phyloP scores from a whole-genome alignment of 2,888 invertebrate genomes.

The Standfussiana lucernea region DNA sequence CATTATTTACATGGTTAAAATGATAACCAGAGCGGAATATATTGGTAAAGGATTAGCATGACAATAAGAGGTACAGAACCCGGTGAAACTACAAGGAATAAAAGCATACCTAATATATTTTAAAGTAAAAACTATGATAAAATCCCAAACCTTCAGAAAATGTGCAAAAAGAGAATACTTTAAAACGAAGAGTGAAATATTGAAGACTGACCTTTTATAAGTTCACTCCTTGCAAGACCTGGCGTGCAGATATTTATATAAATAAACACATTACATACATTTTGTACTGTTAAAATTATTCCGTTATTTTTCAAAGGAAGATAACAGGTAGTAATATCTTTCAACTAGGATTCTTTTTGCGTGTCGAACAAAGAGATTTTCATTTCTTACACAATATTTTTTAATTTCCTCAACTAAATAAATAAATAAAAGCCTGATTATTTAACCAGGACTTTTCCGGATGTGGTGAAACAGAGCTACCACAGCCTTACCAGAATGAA shows the following conservation, averaged over 20 bases:
- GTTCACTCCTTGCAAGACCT: slow-evolving; percentile 51
- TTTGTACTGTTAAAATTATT: slow-evolving; percentile 4
- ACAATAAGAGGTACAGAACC: not conserved
- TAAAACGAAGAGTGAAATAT: not conserved
- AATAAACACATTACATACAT: slow-evolving; percentile 12
- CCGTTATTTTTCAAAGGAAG: slow-evolving; percentile 12
- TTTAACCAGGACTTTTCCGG: not conserved
- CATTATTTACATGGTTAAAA: not conserved
- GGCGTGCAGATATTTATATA: slow-evolving; percentile 35
- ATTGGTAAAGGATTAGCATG: not conserved
- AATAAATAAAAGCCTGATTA: not conserved
- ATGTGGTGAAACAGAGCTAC: not conserved
- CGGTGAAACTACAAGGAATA: not conserved
- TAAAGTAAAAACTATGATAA: not conserved
- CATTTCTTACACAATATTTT: slow-evolving; percentile 19
- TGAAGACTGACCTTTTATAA: slow-evolving; percentile 47
- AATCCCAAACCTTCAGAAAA: not conserved
- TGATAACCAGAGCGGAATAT: not conserved
- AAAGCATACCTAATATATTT: not conserved
- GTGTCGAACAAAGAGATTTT: slow-evolving; percentile 29
- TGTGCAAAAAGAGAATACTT: slow-evolving; percentile 1
- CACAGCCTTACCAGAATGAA: not conserved
- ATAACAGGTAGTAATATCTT: slow-evolving; percentile 23
- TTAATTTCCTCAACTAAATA: not conserved
- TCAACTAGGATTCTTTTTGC: slow-evolving; percentile 5